Evolutionary conservation across 2,888 invertebrate species (phyloP).

Genomic region (Plutella xylostella): DNA sequence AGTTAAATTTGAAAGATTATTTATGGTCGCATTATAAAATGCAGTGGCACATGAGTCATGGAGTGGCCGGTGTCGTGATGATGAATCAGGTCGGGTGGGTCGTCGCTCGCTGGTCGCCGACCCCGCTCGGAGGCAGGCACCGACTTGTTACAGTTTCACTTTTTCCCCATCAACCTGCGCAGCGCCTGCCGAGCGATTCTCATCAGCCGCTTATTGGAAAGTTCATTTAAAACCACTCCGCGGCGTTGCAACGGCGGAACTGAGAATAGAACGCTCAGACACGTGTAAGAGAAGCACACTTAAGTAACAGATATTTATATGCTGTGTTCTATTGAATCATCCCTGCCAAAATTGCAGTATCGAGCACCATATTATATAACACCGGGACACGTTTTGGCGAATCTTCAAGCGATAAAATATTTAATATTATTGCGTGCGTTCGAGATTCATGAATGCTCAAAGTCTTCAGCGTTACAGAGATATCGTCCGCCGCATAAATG

Average conservation of each 20-base stretch:
- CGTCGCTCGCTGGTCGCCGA: slow-evolving; percentile 50
- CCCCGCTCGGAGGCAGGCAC: slow-evolving; percentile 64
- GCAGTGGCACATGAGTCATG: slow-evolving; percentile 6
- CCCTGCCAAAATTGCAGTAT: background rate
- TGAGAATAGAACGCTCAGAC: no score
- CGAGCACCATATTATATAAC: background rate
- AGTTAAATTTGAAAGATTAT: background rate
- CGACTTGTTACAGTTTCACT: slow-evolving; percentile 64
- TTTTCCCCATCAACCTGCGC: slow-evolving; percentile 25
- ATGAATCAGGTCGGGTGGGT: slow-evolving; percentile 37
- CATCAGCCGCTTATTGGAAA: background rate
- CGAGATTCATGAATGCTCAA: slow-evolving; percentile 7
- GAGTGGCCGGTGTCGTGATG: slow-evolving; percentile 18
- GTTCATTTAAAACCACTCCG: background rate
- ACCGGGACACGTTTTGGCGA: slow-evolving; percentile 28
- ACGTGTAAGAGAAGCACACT: no score
- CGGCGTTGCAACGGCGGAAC: no score
- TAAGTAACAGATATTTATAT: no score
- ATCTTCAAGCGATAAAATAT: slow-evolving; percentile 24
- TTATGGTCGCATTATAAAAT: no score
- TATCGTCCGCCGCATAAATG: slow-evolving; percentile 40
- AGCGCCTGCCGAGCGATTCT: background rate
- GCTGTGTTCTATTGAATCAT: no score
- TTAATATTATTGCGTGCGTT: slow-evolving; percentile 14
- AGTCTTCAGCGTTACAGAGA: slow-evolving; percentile 37